Conservation (phyloP, 2,888 invertebrate genomes). For the Tipula helvola region DNA sequence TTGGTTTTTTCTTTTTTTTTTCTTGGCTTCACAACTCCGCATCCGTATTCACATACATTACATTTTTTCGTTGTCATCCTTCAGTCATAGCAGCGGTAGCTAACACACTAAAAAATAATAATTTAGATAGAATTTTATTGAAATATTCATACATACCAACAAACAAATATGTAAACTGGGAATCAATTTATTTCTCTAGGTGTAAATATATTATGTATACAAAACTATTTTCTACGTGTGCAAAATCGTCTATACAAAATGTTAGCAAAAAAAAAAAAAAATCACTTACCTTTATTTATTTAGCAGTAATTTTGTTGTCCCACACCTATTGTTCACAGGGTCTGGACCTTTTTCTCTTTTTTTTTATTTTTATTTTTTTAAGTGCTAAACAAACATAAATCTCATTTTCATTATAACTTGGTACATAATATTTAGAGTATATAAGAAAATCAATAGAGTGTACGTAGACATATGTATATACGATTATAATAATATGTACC, state of each 20-base stretch:
- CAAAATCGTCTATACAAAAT: background rate
- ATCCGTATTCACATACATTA: background rate
- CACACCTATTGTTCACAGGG: background rate
- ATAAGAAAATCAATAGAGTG: background rate
- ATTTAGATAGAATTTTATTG: background rate
- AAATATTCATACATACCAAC: background rate
- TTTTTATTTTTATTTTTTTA: too few species aligned
- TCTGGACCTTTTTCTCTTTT: background rate
- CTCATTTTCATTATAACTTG: background rate
- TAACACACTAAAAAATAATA: background rate
- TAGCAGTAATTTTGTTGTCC: background rate
- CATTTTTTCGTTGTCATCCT: background rate
- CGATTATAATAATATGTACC: background rate
- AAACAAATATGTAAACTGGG: background rate
- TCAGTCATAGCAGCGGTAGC: background rate
- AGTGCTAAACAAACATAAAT: background rate
- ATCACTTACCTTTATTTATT: background rate
- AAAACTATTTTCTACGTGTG: background rate
- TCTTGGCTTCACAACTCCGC: background rate
- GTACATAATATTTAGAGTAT: background rate
- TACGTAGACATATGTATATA: background rate
- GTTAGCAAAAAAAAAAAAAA: too few species aligned
- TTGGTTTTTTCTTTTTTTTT: background rate
- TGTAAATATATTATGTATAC: background rate
- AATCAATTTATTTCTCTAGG: background rate